Percentiles rank a stretch among this genome's conserved stretches.
These are phyloP conservation scores for Abscondita cerata DNA, from an alignment of 2,888 invertebrate species.

Conservation along the genomic window DNA sequence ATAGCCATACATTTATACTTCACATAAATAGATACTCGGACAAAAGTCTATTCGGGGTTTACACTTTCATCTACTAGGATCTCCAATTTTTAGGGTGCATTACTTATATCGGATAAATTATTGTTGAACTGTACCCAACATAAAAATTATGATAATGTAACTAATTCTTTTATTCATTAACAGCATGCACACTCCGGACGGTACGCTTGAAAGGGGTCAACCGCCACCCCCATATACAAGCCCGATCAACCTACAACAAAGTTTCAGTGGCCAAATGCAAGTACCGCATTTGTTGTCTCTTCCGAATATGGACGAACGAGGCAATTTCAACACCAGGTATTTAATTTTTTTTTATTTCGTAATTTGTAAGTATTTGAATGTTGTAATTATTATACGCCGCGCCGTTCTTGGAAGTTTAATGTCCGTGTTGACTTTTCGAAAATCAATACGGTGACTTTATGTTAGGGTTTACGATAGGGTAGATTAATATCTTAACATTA, in stretches of 20 bases:
- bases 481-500: too few species aligned
- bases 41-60: too few species aligned
- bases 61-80: too few species aligned
- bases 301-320: slow-evolving; percentile 55
- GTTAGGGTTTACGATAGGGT: too few species aligned
- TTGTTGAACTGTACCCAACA: not conserved
- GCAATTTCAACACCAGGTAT: slow-evolving; percentile 56
- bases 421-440: too few species aligned
- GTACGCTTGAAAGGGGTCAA: slow-evolving; percentile 55
- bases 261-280: slow-evolving; percentile 36
- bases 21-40: too few species aligned
- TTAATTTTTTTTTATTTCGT: not conserved
- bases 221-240: slow-evolving; percentile 49
- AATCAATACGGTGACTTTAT: too few species aligned
- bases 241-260: slow-evolving; percentile 39
- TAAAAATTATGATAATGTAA: not conserved
- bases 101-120: not conserved
- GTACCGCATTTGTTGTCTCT: slow-evolving; percentile 47
- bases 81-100: too few species aligned
- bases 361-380: too few species aligned
- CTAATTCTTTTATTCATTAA: slow-evolving; percentile 16
- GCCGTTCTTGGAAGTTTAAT: too few species aligned
- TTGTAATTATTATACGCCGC: too few species aligned
- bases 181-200: slow-evolving; percentile 59
- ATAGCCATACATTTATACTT: too few species aligned